phyloP scores from a whole-genome alignment of 2,888 invertebrate species.

The Cerceris ruficornis region DNA sequence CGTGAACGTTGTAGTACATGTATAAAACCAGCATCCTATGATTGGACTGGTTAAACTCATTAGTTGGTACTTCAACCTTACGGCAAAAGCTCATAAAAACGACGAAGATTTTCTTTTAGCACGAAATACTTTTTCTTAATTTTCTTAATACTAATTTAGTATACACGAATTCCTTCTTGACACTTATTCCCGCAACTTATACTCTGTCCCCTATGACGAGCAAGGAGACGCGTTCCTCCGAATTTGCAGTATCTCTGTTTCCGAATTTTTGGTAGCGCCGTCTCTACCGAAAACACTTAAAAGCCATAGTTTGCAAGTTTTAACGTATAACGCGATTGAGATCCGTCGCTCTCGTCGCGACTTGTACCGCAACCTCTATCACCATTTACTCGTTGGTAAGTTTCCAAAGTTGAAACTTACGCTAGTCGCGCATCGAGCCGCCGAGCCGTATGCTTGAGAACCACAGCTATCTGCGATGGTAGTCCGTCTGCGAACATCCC shows the following conservation, averaged over 20 bases:
- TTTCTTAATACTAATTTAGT: too few species aligned
- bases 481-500: conserved; percentile 16
- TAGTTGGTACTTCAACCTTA: too few species aligned
- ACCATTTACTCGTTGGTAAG: conserved; percentile 67
- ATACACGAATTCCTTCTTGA: neutral
- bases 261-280: conserved; percentile 44
- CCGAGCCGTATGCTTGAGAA: conserved; percentile 27
- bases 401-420: conserved; percentile 70
- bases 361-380: conserved; percentile 45
- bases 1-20: too few species aligned
- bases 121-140: too few species aligned
- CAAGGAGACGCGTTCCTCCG: too few species aligned
- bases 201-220: too few species aligned
- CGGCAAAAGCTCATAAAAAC: too few species aligned
- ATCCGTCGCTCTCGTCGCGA: conserved; percentile 39
- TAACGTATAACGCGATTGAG: conserved; percentile 51
- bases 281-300: conserved; percentile 59
- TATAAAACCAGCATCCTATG: too few species aligned
- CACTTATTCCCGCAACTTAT: neutral
- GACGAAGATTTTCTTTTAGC: too few species aligned
- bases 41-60: too few species aligned
- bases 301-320: conserved; percentile 68
- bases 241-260: too few species aligned
- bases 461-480: neutral
- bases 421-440: conserved; percentile 51